These are phyloP conservation scores for Melanophora roralis DNA, from an alignment of 2,888 invertebrate genomes.

Conservation along the genomic window DNA sequence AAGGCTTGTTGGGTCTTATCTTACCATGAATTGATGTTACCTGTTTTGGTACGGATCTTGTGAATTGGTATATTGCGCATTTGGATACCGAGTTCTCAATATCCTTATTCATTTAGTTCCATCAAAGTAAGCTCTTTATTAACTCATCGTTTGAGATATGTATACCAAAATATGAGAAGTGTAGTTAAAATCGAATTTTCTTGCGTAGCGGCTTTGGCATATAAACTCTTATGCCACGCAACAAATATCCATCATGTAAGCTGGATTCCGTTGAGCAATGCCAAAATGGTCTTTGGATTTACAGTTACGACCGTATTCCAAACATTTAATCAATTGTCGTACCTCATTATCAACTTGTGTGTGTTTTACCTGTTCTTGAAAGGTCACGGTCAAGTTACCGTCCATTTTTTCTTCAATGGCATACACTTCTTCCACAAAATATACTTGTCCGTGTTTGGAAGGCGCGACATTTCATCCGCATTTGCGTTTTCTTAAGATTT, in stretches of 20 bases:
- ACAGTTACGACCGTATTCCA: slow-evolving; percentile 8
- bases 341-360: not conserved
- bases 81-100: slow-evolving; percentile 13
- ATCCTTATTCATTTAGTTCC: slow-evolving; percentile 1
- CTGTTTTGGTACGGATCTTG: not conserved
- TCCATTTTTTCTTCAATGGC: slow-evolving; percentile 3
- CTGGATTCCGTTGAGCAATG: not conserved
- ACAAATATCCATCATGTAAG: slow-evolving; percentile 31
- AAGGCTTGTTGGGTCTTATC: no score
- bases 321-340: slow-evolving; percentile 1
- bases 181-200: not conserved
- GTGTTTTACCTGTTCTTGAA: not conserved
- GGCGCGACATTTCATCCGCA: slow-evolving; percentile 24
- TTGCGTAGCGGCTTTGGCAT: slow-evolving; percentile 4
- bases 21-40: not conserved
- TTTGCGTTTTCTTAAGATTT: slow-evolving; percentile 7
- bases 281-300: slow-evolving; percentile 9
- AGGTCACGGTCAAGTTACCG: slow-evolving; percentile 20
- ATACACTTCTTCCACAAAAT: slow-evolving; percentile 22
- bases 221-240: slow-evolving; percentile 24
- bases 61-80: not conserved
- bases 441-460: not conserved
- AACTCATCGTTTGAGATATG: slow-evolving; percentile 2
- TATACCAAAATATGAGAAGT: slow-evolving; percentile 10
- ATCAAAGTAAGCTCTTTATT: slow-evolving; percentile 13